Base-by-base conservation (phyloP, 1,140 invertebrate genomes). In the Oncopeltus fasciatus region DNA sequence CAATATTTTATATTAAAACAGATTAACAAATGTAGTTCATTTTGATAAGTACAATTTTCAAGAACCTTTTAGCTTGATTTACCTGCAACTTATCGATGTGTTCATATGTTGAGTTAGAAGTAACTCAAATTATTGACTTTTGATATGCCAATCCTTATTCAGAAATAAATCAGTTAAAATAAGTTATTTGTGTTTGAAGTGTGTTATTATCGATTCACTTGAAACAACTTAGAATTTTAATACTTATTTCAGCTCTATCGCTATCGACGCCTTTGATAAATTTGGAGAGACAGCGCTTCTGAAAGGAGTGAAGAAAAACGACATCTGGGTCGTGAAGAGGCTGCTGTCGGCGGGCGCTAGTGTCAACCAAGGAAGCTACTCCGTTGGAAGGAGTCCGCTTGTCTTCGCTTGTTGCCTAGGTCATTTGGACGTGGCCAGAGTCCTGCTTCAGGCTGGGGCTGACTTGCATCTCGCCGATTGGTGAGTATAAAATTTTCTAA, bases 251-350 rank as follows among this genome's bases (percentile, higher is more conserved):
- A 59, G 57, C 16, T 38, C 33, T 11, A 26, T n/a, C 43, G 21
- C 31, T 1, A 18, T 59, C 14, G 57, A 59, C 24, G 57, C 57
- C 26, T 43, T 59, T 20, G 57, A 59, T 43, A 59, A 38, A n/a
- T 43, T 24, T 16, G 57, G 57, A 8, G 31, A 26, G 5, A 59
- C 31, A 43, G 57, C 57, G 12, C 33, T 59, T 0, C 21, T 59
- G 14, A 31, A 26, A 59, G 57, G n/a, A 24, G 57, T 59, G n/a
- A 21, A 38, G 26, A 38, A 31, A 1, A 24, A 24, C 16, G 21
- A 24, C 16, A 24, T 28, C 2, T 12, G 11, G 11, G 28, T 26
- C 11, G 57, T 59, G 2, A 59, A 24, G 14, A 44, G 24, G n/a
- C 33, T 59, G 11, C 33, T 59, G 14, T 16, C 28, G 4, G 29